Base-by-base conservation (phyloP, 1,140 invertebrate species). In the Helicoverpa zea region DNA sequence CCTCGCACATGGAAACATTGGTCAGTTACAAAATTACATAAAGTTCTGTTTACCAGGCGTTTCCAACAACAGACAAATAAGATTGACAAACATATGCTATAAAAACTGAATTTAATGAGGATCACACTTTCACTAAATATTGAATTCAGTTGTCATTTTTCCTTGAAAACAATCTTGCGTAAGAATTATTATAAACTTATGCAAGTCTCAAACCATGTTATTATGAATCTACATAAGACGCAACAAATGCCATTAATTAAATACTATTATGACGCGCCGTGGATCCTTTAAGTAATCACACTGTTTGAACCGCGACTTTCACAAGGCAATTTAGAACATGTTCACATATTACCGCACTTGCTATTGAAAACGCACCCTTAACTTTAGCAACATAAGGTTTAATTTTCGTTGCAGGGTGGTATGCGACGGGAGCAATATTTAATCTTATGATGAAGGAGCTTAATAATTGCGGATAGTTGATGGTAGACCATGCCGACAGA, bases 391-490 rank as follows among this genome's bases (percentile, higher is more conserved):
- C 0, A 43, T 23, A 49, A 16, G 23, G 43, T 68, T 43, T 4
- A 49, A 23, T 47, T 66, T 49, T 9, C 64, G 3, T 49, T 68
- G 64, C 12, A 68, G 14, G 16, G 12, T 10, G 1, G 43, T 18
- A 49, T 16, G 43, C 35, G n/a, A 10, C 30, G 63, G 29, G 30
- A 43, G 61, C 63, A 43, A 47, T 66, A 66, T 68, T 68, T 23
- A 68, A 68, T 68, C 3, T 49, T 68, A 68, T 68, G 43, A 68
- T n/a, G 64, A 23, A 10, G n/a, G 43, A 68, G 16, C 13, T n/a
- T 30, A 66, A 66, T 66, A 47, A 66, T 66, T 12, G 16, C 11
- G 35, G 63, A 47, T 47, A 30, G 63, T 47, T 47, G 30, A 9
- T 30, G 59, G 59, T 63, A 63, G 5, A 35, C 23, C 23, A 14